phyloP scores from a whole-genome alignment of 2,113 vertebrate species.

The Anser cygnoides region DNA sequence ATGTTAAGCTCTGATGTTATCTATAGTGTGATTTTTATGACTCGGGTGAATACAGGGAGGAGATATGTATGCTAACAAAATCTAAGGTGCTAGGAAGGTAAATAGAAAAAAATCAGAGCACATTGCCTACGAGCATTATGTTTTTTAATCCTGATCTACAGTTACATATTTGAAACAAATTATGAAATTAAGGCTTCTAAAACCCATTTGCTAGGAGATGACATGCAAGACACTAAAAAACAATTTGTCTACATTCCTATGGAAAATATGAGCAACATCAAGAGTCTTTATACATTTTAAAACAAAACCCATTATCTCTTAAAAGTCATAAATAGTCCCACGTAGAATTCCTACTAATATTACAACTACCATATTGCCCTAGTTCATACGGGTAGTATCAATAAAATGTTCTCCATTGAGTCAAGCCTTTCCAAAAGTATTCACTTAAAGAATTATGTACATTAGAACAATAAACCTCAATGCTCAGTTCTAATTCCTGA shows the following conservation, averaged over 20 bases:
- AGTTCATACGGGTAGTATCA: slow-evolving; percentile 7
- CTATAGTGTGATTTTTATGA: neutral
- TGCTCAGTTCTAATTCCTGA: slow-evolving; percentile 51
- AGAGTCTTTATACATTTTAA: slow-evolving; percentile 14
- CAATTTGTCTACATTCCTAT: neutral
- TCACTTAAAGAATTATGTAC: slow-evolving; percentile 46
- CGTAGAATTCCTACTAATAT: slow-evolving; percentile 50
- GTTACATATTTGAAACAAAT: slow-evolving; percentile 37
- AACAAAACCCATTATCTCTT: slow-evolving; percentile 9
- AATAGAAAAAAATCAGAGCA: neutral
- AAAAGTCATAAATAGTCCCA: slow-evolving; percentile 24
- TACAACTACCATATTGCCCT: slow-evolving; percentile 32
- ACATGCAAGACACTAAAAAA: slow-evolving; percentile 22
- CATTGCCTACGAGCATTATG: neutral
- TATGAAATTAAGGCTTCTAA: slow-evolving; percentile 41
- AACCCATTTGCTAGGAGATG: slow-evolving; percentile 18
- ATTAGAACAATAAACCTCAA: slow-evolving; percentile 34
- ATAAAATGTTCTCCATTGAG: slow-evolving; percentile 34
- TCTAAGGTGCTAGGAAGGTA: neutral
- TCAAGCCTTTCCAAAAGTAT: slow-evolving; percentile 32
- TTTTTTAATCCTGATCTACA: slow-evolving; percentile 14
- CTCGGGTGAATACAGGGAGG: neutral
- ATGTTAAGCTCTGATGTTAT: neutral
- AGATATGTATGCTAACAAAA: neutral
- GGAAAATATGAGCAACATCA: slow-evolving; percentile 37